Base-by-base conservation (phyloP, 1,140 invertebrate genomes). In the Steinernema feltiae region DNA sequence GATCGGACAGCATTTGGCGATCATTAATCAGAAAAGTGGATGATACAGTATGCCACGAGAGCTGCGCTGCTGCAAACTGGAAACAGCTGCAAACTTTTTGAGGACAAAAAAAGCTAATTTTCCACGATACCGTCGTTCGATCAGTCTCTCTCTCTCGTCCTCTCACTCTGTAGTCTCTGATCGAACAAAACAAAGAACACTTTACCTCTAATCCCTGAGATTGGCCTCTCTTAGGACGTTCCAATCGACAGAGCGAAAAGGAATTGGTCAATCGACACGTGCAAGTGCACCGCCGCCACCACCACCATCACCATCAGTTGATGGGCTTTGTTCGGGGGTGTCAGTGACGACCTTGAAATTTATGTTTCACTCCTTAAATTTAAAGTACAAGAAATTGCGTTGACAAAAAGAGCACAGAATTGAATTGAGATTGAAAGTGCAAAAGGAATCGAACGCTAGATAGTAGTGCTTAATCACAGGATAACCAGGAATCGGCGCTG, bases 251-350 rank as follows among this genome's bases (percentile, higher is more conserved):
- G 41, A n/a, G 41, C 41, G 7, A 46, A 46, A n/a, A n/a, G 41
- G 41, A 46, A 46, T 46, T 7, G 53, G 24, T 63, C 53, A 63
- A 27, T 63, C 53, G 24, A 27, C 53, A 63, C 53, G 53, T 12
- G 53, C 53, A 63, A 63, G 53, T 63, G 53, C 53, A 63, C 12
- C 12, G 24, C 7, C 35, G 7, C 7, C 35, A 18, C 18, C 18
- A 18, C 35, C n/a, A n/a, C n/a, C n/a, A n/a, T n/a, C n/a, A n/a
- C 35, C 35, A 7, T 41, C 35, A 41, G 35, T 41, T 63, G 24
- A 63, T 63, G 53, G 53, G 53, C 53, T 63, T 63, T 63, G 53
- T 63, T 63, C 53, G 18, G 53, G 24, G 24, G 53, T 63, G 53
- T 63, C 53, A 17, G 15, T 21, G 24, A 27, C 24, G 53, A 63